A percentile compares a stretch with the other conserved stretches of the same genome.
Evolutionary conservation across 1,140 invertebrate genomes (phyloP).

Genomic region (Brachionus rotundiformis): DNA sequence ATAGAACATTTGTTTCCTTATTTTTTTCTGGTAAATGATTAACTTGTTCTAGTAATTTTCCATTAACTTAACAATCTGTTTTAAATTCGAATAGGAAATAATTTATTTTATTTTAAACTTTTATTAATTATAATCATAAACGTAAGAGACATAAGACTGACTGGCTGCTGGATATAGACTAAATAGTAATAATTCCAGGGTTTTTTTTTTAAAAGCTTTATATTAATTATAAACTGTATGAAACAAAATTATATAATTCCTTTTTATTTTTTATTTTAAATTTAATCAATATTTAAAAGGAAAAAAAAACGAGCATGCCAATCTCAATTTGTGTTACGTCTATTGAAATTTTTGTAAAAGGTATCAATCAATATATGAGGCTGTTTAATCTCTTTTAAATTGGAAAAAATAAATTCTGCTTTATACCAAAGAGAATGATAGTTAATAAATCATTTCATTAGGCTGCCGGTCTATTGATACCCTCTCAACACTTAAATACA

Average conservation of each 20-base stretch:
- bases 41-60: not conserved
- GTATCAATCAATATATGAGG: constrained; percentile 18
- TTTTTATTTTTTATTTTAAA: not conserved
- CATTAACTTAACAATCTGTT: no score
- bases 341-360: constrained; percentile 11
- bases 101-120: not conserved
- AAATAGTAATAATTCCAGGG: not conserved
- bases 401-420: not conserved
- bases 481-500: not conserved
- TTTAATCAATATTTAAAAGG: not conserved
- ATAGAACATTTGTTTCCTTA: not conserved
- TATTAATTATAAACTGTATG: not conserved
- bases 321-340: not conserved
- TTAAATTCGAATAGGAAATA: no score
- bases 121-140: not conserved
- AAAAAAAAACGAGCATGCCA: not conserved
- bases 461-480: not conserved
- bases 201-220: not conserved
- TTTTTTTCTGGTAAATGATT: not conserved
- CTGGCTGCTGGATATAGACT: not conserved
- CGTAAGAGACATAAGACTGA: not conserved
- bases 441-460: not conserved
- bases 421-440: not conserved
- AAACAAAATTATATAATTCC: constrained; percentile 34
- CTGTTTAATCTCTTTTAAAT: constrained; percentile 4